Base-by-base conservation (phyloP, 92 coral and sea anemone species). In the Porites lobata region DNA sequence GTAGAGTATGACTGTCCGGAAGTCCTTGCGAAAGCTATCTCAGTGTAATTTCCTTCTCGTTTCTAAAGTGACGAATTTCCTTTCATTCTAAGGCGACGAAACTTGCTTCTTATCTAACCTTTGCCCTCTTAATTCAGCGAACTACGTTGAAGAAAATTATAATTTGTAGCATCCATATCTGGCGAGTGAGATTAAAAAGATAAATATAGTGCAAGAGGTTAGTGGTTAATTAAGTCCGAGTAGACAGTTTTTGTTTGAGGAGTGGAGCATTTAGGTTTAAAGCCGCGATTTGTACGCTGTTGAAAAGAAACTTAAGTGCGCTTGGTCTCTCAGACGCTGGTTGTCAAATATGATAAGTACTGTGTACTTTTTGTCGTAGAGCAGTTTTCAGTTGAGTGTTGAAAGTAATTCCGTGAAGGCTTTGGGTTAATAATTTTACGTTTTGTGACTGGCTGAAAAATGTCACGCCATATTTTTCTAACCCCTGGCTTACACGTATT, bases 281-380 rank as follows among this genome's bases (percentile, higher is more conserved):
- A 14, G 61, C 15, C 8, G 15, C 61, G 15, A 56, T 56, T 14
- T 10, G 13, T 14, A 56, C 22, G 26, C 64, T 21, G n/a, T 74
- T 52, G 13, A 38, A 29, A 3, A 32, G 56, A 10, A 38, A 9
- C 24, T 17, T 50, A 24, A 53, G 56, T 6, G 74, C 77, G 65
- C n/a, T 38, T 56, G 15, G 61, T 56, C 9, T 54, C 63, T 15
- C 17, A 14, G 52, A 57, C 67, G 77, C n/a, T 52, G 10, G 47
- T n/a, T 68, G 38, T n/a, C 38, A 10, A 10, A 5, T 7, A 69
- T 69, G 43, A 10, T 57, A n/a, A 82, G 86, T 82, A 70, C 86
- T 70, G 47, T 82, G 86, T 82, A 82, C 86, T 82, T 82, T 8
- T 21, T 19, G 59, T 38, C 47, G 47, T 38, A 38, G 47, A 38